Conservation (phyloP, 2,888 invertebrate genomes). For the Rhingia campestris region DNA sequence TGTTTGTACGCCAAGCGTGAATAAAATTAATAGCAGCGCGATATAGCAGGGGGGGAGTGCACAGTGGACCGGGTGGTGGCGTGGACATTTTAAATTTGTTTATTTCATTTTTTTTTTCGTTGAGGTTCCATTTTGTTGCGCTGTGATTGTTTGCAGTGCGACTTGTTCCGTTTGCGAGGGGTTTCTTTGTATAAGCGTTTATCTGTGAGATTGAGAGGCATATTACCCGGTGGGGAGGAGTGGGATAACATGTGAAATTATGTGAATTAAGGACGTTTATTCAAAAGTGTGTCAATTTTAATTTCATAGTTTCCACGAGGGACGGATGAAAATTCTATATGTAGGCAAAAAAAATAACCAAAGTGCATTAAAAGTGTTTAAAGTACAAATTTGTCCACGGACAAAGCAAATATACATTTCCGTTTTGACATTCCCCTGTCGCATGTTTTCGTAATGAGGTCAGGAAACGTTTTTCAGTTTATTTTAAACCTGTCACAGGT, state of each 20-base stretch:
- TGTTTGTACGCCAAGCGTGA: conserved; percentile 70
- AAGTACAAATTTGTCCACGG: no score
- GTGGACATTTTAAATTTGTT: conserved; percentile 54
- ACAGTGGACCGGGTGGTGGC: neutral
- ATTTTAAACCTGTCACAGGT: conserved; percentile 40
- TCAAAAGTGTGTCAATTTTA: conserved; percentile 57
- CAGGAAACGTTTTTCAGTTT: conserved; percentile 57
- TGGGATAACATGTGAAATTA: conserved; percentile 31
- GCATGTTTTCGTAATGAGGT: conserved; percentile 62
- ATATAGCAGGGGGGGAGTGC: conserved; percentile 8
- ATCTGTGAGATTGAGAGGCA: no score
- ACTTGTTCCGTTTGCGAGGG: conserved; percentile 44
- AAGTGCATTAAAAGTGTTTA: no score
- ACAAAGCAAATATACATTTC: neutral
- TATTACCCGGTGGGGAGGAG: neutral
- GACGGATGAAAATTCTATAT: conserved; percentile 20
- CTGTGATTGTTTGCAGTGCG: conserved; percentile 44
- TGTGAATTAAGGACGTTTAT: conserved; percentile 30
- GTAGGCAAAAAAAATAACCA: neutral
- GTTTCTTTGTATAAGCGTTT: neutral
- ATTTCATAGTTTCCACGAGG: conserved; percentile 47
- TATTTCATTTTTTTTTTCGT: conserved; percentile 9
- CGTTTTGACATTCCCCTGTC: neutral
- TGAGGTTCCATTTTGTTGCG: neutral
- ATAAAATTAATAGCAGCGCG: conserved; percentile 69